Evolutionary conservation across 1,140 invertebrate genomes (phyloP), one percentile per base, ranked within the genome.

Genomic region (Fopius arisanus): DNA sequence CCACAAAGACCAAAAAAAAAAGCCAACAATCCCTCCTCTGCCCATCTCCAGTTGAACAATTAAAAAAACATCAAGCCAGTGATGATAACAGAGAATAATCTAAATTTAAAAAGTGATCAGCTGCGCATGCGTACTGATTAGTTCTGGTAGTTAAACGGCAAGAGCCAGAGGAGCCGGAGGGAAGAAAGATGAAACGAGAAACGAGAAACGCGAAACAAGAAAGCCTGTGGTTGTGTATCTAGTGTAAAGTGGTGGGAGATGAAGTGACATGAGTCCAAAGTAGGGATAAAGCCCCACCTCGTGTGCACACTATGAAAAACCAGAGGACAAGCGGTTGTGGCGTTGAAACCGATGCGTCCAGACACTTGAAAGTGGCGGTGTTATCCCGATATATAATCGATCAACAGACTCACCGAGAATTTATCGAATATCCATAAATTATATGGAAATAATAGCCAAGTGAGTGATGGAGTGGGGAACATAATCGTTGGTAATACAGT

Each of bases 301-400:
- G 62, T 70, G 37, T 67, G 68, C 19, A 48, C 48, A 40, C 21
- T 59, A 37, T 23, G 54, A 59, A 67, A 65, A 67, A 31, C 63
- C 41, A 12, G 9, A 59, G 67, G 33, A 54, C 70, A 51, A 70
- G 40, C 54, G 67, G 33, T 69, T 62, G 48, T 66, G 67, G 63
- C 59, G 41, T 28, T 73, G 67, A 72, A 74, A 70, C 72, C 65
- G 33, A 74, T 74, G 75, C 67, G n/a, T 63, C 26, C 70, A 74
- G 62, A 73, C 75, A 75, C 76, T 76, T 72, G 69, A 48, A 71
- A 74, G 75, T 76, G 78, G 72, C 70, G 78, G 72, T 70, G 73
- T 75, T 67, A 75, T 72, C 54, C 67, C 71, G 65, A 48, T 71
- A 54, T 40, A 12, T 40, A 40, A 12, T 40, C 12, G 5, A 40